phyloP scores from a whole-genome alignment of 2,888 invertebrate genomes.

The Spodoptera exigua region DNA sequence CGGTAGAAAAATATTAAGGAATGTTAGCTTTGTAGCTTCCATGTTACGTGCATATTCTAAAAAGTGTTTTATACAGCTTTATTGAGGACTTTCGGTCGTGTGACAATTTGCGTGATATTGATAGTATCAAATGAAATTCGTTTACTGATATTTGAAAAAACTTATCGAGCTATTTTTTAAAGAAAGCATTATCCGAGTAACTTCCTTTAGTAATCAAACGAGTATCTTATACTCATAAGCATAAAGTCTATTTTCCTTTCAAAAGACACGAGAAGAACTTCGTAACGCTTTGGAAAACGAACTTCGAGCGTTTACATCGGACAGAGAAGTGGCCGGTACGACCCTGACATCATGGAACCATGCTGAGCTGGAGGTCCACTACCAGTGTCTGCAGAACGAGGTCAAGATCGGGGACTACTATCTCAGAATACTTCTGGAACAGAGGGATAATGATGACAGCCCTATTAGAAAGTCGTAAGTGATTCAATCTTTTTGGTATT shows the following conservation, averaged over 20 bases:
- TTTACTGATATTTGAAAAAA: no score
- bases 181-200: no score
- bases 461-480: conserved; percentile 97
- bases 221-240: no score
- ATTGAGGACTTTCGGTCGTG: no score
- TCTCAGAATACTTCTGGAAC: conserved; percentile 97
- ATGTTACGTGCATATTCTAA: no score
- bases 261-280: conserved; percentile 97
- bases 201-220: no score
- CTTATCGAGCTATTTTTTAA: no score
- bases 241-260: conserved; percentile 22
- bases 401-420: conserved; percentile 99
- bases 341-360: conserved; percentile 98
- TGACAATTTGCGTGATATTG: no score
- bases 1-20: no score
- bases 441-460: conserved; percentile 95
- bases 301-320: conserved; percentile 95
- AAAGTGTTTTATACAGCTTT: no score
- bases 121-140: no score
- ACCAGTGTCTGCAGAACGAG: conserved; percentile 98
- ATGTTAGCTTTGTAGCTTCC: no score
- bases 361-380: conserved; percentile 98
- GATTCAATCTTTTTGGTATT: neutral
- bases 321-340: conserved; percentile 96
- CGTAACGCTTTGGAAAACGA: conserved; percentile 97